Evolutionary conservation across 2,797 vertebrate genomes (phyloP).

Genomic region (Pangasius sanitwongsei): DNA sequence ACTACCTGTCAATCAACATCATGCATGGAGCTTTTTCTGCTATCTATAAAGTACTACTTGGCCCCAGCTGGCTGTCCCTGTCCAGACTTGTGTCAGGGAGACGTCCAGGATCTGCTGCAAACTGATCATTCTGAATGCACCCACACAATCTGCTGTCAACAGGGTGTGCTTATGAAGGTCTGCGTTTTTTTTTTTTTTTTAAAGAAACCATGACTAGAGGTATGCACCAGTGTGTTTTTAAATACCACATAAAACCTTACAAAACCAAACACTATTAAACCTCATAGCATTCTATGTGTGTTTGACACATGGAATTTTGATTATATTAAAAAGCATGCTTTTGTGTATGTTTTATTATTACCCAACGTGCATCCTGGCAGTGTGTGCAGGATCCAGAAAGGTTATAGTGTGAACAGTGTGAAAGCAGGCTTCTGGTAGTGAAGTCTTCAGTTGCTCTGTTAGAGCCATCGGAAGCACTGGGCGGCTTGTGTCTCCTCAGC

Average conservation of each 20-base stretch:
- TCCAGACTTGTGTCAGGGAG: slow-evolving; percentile 28
- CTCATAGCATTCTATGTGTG: neutral
- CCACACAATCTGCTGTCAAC: neutral
- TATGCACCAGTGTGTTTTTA: neutral
- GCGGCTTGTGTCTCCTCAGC: slow-evolving; percentile 55
- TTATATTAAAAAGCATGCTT: neutral
- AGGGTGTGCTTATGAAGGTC: neutral
- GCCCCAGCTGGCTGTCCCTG: neutral
- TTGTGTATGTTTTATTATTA: neutral
- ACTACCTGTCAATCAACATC: slow-evolving; percentile 59
- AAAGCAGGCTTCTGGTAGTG: slow-evolving; percentile 14
- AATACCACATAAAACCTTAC: neutral
- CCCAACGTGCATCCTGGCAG: neutral
- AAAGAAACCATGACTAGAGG: neutral
- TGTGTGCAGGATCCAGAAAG: slow-evolving; percentile 10
- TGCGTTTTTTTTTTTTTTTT: neutral
- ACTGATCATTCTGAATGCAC: neutral
- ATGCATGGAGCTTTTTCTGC: slow-evolving; percentile 29
- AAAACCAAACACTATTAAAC: too few species aligned
- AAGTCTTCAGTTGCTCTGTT: slow-evolving; percentile 56
- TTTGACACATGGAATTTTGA: neutral
- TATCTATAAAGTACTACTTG: slow-evolving; percentile 1
- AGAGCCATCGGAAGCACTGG: slow-evolving; percentile 56
- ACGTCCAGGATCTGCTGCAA: slow-evolving; percentile 13
- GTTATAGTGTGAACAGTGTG: neutral